Base-by-base conservation (phyloP, 2,888 invertebrate genomes). In the Folsomia candida region DNA sequence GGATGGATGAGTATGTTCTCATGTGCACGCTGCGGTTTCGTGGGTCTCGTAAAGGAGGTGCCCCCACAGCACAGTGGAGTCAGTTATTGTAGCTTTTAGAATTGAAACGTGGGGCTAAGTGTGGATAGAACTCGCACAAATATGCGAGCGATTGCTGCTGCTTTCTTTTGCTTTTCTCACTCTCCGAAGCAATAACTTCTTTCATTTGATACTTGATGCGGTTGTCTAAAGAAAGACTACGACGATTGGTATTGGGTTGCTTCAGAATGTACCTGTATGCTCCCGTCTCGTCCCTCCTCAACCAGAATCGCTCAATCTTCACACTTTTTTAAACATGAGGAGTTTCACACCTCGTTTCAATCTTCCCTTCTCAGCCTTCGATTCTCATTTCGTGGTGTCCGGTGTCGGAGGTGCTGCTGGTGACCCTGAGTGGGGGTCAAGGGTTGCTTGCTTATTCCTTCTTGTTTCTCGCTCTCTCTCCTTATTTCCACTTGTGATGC, bases 301-400 rank as follows among this genome's bases (percentile, higher is more conserved):
- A 37, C 14, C 37, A 9, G 6, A 37, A 37, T 37, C 37, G 37
- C 37, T 37, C 37, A 37, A 37, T 54, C 54, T 54, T 54, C 54
- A 54, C 54, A 54, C 54, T 54, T 54, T 14, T 14, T 14, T 62
- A 57, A 66, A 51, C 51, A 64, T 60, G 64, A 63, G 59, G 66
- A 67, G 62, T 63, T 70, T 63, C 67, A 70, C 62, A 70, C 63
- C 67, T 67, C 66, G 27, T 62, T 28, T 27, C 63, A 62, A 62
- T 62, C 20, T 54, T 29, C 29, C 63, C 37, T 62, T 29, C 29
- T 28, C 9, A 27, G 63, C 37, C 63, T 27, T 18, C n/a, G n/a
- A n/a, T 27, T 29, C 63, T 29, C n/a, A 14, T 27, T 14, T 62
- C 6, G 22, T 29, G 54, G 54, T 54, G 22, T 54, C 54, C 54